Evolutionary conservation across 2,113 vertebrate genomes (phyloP).

Genomic region (Sapayoa aenigma): DNA sequence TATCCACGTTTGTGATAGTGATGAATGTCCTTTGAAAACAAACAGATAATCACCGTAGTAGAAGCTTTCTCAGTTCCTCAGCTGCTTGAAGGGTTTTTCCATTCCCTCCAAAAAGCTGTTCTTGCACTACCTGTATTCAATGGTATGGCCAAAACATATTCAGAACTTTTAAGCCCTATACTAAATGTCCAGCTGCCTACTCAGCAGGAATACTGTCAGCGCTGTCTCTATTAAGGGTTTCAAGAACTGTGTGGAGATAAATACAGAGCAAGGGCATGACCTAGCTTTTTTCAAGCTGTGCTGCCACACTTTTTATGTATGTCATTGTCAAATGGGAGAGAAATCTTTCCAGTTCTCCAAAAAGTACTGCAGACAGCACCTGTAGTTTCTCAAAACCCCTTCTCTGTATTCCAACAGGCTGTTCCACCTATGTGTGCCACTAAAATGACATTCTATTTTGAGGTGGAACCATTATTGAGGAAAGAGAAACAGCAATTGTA

Average conservation of each 20-base stretch:
- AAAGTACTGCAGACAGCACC: neutral
- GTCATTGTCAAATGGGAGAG: slow-evolving; percentile 12
- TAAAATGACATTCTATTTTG: neutral
- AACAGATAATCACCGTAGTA: neutral
- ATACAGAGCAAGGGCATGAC: neutral
- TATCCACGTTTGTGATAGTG: neutral
- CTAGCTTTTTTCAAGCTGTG: neutral
- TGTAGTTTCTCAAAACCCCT: neutral
- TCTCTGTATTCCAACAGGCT: neutral
- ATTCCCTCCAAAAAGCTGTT: neutral
- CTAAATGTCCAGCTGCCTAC: slow-evolving; percentile 21
- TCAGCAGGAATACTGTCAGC: slow-evolving; percentile 4
- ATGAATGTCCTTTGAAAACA: neutral
- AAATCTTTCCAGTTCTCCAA: neutral
- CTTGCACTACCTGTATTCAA: neutral
- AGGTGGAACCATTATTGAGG: neutral
- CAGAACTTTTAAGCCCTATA: neutral
- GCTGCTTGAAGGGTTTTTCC: neutral
- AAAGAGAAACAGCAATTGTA: neutral
- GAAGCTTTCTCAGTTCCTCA: neutral
- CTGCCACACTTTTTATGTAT: slow-evolving; percentile 30
- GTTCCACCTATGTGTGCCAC: neutral
- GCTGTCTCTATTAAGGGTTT: slow-evolving; percentile 23
- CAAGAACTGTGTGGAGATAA: neutral
- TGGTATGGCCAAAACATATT: neutral